Percentiles rank a stretch among this genome's conserved stretches.
Conservation (phyloP, 2,113 vertebrate genomes). For the Coreoperca whiteheadi region DNA sequence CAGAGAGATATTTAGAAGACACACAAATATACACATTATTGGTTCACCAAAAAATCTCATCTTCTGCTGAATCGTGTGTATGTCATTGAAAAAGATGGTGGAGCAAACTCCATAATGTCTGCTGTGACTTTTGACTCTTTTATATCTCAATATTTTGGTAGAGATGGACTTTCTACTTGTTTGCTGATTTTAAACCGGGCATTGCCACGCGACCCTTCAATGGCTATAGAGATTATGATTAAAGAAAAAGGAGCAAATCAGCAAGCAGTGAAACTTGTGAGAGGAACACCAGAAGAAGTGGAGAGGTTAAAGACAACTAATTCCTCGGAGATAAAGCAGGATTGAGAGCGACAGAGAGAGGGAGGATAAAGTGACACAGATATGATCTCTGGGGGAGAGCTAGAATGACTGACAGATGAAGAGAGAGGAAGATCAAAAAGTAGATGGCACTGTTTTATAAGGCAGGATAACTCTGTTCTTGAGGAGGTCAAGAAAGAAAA, state of each 20-base stretch:
- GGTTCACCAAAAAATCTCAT: neutral
- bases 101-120: neutral
- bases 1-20: neutral
- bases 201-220: neutral
- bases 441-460: slow-evolving; percentile 19
- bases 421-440: slow-evolving; percentile 27
- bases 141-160: neutral
- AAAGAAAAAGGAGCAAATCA: slow-evolving; percentile 1
- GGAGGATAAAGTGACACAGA: slow-evolving; percentile 55
- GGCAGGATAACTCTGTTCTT: slow-evolving; percentile 5
- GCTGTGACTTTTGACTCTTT: neutral
- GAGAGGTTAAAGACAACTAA: slow-evolving; percentile 49
- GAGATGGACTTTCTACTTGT: neutral
- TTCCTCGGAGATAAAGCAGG: slow-evolving; percentile 33
- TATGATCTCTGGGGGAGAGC: slow-evolving; percentile 47
- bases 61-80: neutral
- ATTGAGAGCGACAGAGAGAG: slow-evolving; percentile 8
- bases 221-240: neutral
- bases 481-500: slow-evolving; percentile 22
- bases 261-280: neutral
- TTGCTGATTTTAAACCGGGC: neutral
- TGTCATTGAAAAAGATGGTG: neutral
- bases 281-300: slow-evolving; percentile 16
- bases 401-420: slow-evolving; percentile 24
- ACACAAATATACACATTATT: neutral